These are phyloP conservation scores for Crocodylus rhombifer DNA, from an alignment of 2,797 vertebrate species.

Conservation along the genomic window DNA sequence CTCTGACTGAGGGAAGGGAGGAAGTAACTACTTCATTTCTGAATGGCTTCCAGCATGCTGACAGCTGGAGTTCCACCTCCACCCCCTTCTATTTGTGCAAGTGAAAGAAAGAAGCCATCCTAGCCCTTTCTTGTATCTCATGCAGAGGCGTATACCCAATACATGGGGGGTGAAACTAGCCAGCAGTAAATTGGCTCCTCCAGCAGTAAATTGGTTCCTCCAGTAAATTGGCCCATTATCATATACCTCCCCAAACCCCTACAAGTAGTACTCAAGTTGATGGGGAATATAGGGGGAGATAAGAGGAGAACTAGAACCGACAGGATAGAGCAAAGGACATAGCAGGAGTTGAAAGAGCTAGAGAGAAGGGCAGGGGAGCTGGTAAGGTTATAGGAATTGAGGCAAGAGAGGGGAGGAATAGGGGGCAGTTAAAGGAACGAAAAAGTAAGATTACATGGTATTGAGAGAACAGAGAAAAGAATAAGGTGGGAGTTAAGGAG, in stretches of 20 bases:
- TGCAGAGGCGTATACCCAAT: too few relatives aligned
- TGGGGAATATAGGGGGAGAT: neutral
- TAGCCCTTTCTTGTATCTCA: too few relatives aligned
- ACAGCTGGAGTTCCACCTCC: neutral
- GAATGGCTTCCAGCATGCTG: neutral
- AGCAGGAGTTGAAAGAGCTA: neutral
- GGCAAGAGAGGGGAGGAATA: neutral
- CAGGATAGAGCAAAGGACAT: too few relatives aligned
- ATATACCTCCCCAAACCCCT: neutral
- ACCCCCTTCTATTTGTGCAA: neutral
- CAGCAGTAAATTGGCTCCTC: neutral
- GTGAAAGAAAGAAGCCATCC: neutral
- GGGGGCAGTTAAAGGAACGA: too few relatives aligned
- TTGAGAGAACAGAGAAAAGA: neutral
- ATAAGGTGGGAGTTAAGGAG: neutral
- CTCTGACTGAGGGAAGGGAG: too few relatives aligned
- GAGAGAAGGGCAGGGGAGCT: neutral
- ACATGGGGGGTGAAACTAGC: neutral
- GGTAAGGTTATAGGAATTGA: neutral
- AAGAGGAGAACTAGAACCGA: neutral
- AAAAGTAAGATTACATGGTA: too few relatives aligned
- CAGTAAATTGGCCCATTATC: neutral
- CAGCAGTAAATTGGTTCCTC: neutral
- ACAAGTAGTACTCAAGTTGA: neutral
- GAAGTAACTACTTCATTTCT: neutral